A percentile compares a stretch with the other conserved stretches of the same genome.
Evolutionary conservation across 2,797 vertebrate genomes (phyloP).

Genomic region (Orestias chungarensis): DNA sequence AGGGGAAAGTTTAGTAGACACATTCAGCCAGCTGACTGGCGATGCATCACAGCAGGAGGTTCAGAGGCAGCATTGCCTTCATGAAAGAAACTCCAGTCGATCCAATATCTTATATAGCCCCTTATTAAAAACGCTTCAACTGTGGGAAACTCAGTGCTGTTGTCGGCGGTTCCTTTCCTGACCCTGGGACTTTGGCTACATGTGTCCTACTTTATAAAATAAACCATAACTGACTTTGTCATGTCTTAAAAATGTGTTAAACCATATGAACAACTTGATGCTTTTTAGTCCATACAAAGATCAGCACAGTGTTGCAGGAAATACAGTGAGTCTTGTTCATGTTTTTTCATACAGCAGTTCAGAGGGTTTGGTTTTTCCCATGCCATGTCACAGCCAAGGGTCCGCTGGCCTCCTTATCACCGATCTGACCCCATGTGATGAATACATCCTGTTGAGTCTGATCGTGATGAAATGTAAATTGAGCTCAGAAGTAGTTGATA

Average conservation of each 20-base stretch:
- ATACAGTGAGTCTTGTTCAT: conserved; percentile 37
- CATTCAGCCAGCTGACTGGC: background rate
- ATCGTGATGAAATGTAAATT: conserved; percentile 72
- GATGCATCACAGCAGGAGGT: background rate
- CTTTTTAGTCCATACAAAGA: background rate
- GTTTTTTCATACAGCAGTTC: conserved; percentile 14
- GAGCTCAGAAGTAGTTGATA: conserved; percentile 65
- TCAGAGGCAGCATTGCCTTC: background rate
- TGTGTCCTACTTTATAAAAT: too few relatives aligned
- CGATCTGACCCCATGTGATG: conserved; percentile 70
- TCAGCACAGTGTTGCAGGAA: conserved; percentile 21
- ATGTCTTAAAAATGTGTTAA: background rate
- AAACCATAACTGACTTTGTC: background rate
- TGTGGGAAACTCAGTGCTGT: background rate
- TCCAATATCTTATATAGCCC: too few relatives aligned
- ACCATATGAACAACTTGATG: background rate
- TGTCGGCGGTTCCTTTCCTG: background rate
- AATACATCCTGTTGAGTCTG: conserved; percentile 72
- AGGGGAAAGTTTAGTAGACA: background rate
- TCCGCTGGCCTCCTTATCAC: conserved; percentile 63
- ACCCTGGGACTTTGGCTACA: background rate
- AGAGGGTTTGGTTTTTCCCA: conserved; percentile 63
- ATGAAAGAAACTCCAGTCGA: background rate
- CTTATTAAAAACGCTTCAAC: background rate
- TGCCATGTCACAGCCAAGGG: conserved; percentile 37